Evolutionary conservation across 1,140 invertebrate genomes (phyloP), one percentile per base, ranked within the genome.

Genomic region (Portunus trituberculatus): DNA sequence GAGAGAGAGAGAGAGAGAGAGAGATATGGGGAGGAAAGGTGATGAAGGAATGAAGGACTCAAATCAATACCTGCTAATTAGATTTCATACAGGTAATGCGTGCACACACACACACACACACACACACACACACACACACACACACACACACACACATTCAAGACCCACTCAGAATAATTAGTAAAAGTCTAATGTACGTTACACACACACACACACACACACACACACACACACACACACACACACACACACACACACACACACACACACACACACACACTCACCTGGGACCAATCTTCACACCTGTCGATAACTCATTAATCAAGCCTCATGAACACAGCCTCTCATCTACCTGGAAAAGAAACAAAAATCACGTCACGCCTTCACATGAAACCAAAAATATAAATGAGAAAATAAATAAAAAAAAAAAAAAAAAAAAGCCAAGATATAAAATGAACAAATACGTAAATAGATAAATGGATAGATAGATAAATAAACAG

Each of bases 41-140:
- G 20, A 0, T 16, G 20, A n/a, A n/a, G 20, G 67, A 76, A n/a
- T n/a, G 67, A 76, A 25, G 20, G 59, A 76, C 7, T 76, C 59
- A 25, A 8, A 76, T 76, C 59, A 76, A 25, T 14, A 76, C 59
- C 59, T 76, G 59, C 59, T 76, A 76, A 76, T 76, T 76, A 76
- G 59, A 14, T 76, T 76, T 8, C 59, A 76, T 25, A 52, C 48
- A 52, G 48, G 14, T 7, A 52, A 52, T 52, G 14, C 48, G 6
- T 52, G 48, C 6, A 52, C 48, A 52, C 59, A 76, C 59, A 76
- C 59, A 76, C 59, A 76, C 59, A 25, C 59, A 8, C 59, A 76
- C 59, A 76, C 59, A 76, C 59, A 76, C 59, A 76, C 59, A 76
- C 59, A 76, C 59, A 76, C 59, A 76, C 59, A 76, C 59, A 76